Conservation (phyloP, 2,888 invertebrate genomes). For the Eupithecia subumbrata region DNA sequence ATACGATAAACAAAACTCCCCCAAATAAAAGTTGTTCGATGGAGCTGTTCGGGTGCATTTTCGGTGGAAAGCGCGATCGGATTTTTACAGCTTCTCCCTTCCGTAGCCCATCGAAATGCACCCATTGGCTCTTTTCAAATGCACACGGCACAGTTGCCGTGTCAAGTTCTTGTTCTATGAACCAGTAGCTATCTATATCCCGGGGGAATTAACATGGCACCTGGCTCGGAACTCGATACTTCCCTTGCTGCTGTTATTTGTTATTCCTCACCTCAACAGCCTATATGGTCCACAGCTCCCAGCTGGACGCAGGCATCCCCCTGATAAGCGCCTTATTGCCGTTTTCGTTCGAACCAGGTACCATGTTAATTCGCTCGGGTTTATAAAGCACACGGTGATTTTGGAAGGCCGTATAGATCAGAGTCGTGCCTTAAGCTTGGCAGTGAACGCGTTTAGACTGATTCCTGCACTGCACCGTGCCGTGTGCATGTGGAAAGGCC, state of each 20-base stretch:
- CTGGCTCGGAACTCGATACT: too few species aligned
- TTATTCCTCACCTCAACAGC: too few species aligned
- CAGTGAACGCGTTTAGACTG: not conserved
- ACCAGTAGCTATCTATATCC: not conserved
- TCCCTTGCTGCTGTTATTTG: too few species aligned
- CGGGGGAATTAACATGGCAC: too few species aligned
- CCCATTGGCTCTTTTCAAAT: not conserved
- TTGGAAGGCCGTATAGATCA: too few species aligned
- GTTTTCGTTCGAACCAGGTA: too few species aligned
- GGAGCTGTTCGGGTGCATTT: not conserved
- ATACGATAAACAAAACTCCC: not conserved
- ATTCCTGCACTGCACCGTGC: not conserved
- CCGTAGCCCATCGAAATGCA: not conserved
- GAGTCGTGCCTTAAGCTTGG: not conserved
- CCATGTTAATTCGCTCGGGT: too few species aligned
- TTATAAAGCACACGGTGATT: too few species aligned
- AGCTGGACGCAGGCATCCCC: too few species aligned
- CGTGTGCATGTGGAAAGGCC: not conserved
- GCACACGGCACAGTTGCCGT: not conserved
- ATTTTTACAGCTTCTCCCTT: not conserved
- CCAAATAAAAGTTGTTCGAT: not conserved
- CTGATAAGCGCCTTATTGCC: too few species aligned
- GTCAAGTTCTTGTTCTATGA: not conserved
- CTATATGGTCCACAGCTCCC: too few species aligned
- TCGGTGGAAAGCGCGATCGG: not conserved